Base-by-base conservation (phyloP, 2,113 vertebrate genomes). In the Lynx canadensis region DNA sequence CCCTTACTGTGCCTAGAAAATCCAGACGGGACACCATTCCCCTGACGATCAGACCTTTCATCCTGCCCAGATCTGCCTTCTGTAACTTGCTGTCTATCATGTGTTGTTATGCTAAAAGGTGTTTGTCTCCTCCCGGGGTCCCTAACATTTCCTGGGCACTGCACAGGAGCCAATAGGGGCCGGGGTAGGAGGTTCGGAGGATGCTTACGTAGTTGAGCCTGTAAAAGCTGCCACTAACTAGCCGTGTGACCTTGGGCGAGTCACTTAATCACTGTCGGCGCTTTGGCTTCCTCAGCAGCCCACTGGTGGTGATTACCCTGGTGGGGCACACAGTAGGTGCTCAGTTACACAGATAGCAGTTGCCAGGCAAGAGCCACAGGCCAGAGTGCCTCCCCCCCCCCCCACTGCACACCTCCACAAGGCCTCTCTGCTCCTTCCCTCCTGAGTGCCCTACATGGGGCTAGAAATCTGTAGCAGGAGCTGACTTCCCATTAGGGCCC, bases 361-460 rank as follows among this genome's bases (percentile, higher is more conserved):
- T 38, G 15, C 27, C 74, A 78, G 41, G 52, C 4, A 50, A 73
- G 82, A n/a, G 38, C 27, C 29, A 2, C 50, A 87, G 80, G 50
- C 93, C 68, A 29, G 65, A 19, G 1, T 7, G 29, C 21, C n/a
- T 45, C 8, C 3, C 7, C 41, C 1, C 3, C 7, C 41, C 1
- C 3, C 2, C 11, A 41, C 23, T 45, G 8, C 45, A 45, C 7
- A 45, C 13, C 7, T 4, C 38, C 1, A 6, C 0, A 3, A 4
- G 21, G 15, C n/a, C 48, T n/a, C 25, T 66, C 55, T 36, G 91
- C 21, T 14, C 57, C 60, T 27, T 41, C 38, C 41, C 31, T 38
- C 50, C 25, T 16, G 15, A 66, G 55, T 4, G 23, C 33, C 45
- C 68, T 25, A 16, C 50, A 1, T 2, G 71, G 74, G 71, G 38